Conservation (phyloP, 1,140 invertebrate species). For the Teleogryllus occipitalis region DNA sequence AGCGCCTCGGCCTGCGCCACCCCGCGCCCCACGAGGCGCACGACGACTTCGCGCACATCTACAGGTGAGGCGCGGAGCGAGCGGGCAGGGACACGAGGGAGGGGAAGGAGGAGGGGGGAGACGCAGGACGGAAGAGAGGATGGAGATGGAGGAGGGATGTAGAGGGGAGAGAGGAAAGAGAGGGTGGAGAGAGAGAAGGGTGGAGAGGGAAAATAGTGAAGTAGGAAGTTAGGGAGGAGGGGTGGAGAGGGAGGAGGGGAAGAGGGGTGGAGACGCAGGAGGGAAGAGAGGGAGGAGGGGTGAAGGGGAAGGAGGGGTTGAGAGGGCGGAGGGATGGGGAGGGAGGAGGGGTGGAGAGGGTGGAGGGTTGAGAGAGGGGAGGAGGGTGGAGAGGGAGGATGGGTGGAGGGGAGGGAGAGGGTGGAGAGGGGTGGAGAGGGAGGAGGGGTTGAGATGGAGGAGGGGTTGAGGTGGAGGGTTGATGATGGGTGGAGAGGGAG, state of each 20-base stretch:
- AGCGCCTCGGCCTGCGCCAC: background rate
- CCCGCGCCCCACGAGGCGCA: constrained; percentile 21
- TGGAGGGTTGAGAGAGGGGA: fast-evolving
- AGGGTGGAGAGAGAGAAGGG: too few relatives aligned
- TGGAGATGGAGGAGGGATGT: background rate
- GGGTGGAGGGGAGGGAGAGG: background rate
- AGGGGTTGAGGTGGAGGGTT: background rate
- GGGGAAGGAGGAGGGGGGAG: too few relatives aligned
- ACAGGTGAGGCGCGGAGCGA: constrained; percentile 45
- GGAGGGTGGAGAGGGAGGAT: background rate
- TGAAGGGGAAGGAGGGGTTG: too few relatives aligned
- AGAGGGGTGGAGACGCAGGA: too few relatives aligned
- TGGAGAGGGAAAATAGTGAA: too few relatives aligned
- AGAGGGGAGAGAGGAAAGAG: too few relatives aligned
- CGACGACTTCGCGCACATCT: constrained; percentile 63
- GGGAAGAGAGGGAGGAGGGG: too few relatives aligned
- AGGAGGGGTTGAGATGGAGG: background rate
- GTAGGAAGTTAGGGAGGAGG: too few relatives aligned
- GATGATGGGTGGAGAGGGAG: background rate
- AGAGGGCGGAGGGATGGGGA: too few relatives aligned
- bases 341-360: background rate
- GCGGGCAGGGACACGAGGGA: background rate
- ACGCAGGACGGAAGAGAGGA: too few relatives aligned
- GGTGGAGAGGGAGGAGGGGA: too few relatives aligned
- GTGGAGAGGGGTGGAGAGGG: fast-evolving